These are phyloP conservation scores for Ornithorhynchus anatinus DNA, from an alignment of 2,113 vertebrate species.

Conservation along the genomic window DNA sequence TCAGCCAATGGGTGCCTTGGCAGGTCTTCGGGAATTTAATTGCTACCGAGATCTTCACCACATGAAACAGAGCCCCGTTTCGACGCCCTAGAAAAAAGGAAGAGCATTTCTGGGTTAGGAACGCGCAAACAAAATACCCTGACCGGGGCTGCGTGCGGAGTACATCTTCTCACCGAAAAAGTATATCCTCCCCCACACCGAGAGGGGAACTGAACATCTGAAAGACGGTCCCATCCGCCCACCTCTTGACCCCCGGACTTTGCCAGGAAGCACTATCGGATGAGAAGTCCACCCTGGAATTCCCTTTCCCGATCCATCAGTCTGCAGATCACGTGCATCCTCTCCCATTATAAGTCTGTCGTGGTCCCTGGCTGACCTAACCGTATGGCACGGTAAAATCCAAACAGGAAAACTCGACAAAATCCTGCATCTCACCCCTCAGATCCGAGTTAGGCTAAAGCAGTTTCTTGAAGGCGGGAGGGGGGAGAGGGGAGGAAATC, in stretches of 20 bases:
- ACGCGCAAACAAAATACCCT: neutral
- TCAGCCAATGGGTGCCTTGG: conserved; percentile 44
- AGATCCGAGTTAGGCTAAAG: conserved; percentile 9
- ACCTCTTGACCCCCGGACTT: neutral
- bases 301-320: conserved; percentile 43
- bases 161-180: conserved; percentile 22
- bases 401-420: conserved; percentile 11
- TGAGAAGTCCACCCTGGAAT: conserved; percentile 31
- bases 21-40: conserved; percentile 39
- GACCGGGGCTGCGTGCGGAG: conserved; percentile 27
- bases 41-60: conserved; percentile 39
- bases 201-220: neutral
- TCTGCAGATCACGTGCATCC: conserved; percentile 53
- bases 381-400: conserved; percentile 57
- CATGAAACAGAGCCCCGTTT: conserved; percentile 45
- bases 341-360: conserved; percentile 31
- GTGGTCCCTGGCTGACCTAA: conserved; percentile 53
- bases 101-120: conserved; percentile 50
- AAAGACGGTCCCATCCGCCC: neutral
- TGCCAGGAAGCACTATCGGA: neutral
- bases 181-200: neutral
- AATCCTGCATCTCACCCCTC: conserved; percentile 28
- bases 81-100: conserved; percentile 55
- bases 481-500: neutral
- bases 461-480: conserved; percentile 25